Evolutionary conservation across 2,797 vertebrate species (phyloP).

Genomic region (Caiman crocodilus): DNA sequence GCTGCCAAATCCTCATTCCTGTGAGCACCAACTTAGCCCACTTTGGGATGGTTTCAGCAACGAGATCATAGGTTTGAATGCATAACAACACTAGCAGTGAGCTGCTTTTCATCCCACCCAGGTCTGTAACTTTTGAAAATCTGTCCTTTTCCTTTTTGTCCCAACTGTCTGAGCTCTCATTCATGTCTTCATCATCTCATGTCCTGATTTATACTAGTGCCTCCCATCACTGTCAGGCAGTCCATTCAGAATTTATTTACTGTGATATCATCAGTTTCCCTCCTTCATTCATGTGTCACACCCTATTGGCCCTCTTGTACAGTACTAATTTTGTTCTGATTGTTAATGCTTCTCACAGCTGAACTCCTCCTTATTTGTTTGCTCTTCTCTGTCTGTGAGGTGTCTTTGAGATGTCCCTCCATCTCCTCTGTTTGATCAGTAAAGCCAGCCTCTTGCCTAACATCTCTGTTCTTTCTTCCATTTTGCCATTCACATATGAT

Average conservation of each 20-base stretch:
- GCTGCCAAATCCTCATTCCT: not conserved
- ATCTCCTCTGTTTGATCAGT: not conserved
- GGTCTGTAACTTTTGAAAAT: not conserved
- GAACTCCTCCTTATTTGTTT: not conserved
- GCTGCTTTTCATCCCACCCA: not conserved
- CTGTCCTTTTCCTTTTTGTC: too few species aligned
- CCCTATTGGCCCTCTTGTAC: too few species aligned
- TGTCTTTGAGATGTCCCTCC: too few species aligned
- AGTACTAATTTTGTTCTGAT: not conserved
- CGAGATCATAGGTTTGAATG: not conserved
- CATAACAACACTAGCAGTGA: not conserved
- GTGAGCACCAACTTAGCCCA: not conserved
- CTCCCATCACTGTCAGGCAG: not conserved
- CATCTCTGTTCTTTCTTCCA: not conserved
- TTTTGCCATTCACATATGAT: not conserved
- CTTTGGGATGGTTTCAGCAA: not conserved
- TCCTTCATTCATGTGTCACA: too few species aligned
- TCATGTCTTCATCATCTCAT: too few species aligned
- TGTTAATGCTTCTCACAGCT: not conserved
- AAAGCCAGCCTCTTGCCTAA: not conserved
- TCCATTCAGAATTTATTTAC: not conserved
- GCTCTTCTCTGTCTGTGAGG: not conserved
- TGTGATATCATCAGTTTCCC: too few species aligned
- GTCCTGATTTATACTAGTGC: not conserved
- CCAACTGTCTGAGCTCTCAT: not conserved